Base-by-base conservation (phyloP, 2,797 vertebrate genomes). In the Rhodeus uyekii region DNA sequence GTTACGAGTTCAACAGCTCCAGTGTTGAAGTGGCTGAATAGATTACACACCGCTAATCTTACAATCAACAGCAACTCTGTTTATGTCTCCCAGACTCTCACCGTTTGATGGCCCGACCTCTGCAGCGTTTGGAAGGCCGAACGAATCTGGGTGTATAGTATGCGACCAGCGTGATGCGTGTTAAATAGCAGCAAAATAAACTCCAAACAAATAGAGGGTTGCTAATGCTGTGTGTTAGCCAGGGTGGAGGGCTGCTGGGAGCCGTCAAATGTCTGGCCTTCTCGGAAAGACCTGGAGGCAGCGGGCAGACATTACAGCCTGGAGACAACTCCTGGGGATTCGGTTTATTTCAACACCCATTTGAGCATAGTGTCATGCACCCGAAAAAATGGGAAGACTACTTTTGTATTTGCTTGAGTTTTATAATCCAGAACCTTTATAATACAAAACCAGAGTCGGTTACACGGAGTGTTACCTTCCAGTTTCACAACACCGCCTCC, bases 121-220 rank as follows among this genome's bases (percentile, higher is more conserved):
- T 24, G 16, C 39, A 2, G 18, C 1, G 22, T 50, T 63, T n/a
- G 60, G 55, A 63, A 79, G 36, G 64, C 14, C 42, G 14, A 36
- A 44, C 58, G 22, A 69, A 68, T 78, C 44, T 50, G 48, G 68
- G 65, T 61, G 67, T 78, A n/a, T n/a, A 65, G 53, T 53, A 85
- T 61, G 68, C 58, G 44, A 83, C 73, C 44, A 46, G 71, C 22
- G 14, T 69, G 48, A 55, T 19, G 48, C 58, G 55, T 24, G 8
- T 24, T 42, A 83, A 80, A 78, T 67, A 44, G 80, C 67, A 36
- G 36, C 48, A 82, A 84, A 82, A 87, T 84, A 89, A 89, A 87
- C 85, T 80, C 84, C 60, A 87, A 89, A 88, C 83, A 89, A 82
- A 84, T 82, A 74, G 55, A 19, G 55, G 81, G 87, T 89, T 88